A percentile compares a stretch with the other conserved stretches of the same genome.
phyloP scores from a whole-genome alignment of 1,140 invertebrate species.

The Lepidotrigona ventralis region DNA sequence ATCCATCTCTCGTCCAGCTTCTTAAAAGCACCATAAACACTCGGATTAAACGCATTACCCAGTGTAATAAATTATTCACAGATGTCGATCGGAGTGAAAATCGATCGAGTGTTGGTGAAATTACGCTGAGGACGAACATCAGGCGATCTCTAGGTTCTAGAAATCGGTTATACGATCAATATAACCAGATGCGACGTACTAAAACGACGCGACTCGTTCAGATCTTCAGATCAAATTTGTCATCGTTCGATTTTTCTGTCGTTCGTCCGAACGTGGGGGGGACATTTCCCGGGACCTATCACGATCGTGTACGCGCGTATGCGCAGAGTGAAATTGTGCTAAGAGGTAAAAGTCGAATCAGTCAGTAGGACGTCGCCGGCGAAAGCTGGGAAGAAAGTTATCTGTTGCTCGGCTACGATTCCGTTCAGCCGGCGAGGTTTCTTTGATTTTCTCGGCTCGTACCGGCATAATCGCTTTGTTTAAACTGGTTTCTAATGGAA shows the following conservation, averaged over 20 bases:
- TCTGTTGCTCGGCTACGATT: conserved; percentile 50
- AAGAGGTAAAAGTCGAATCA: conserved; percentile 68
- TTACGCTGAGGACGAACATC: not conserved
- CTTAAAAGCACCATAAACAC: too few species aligned
- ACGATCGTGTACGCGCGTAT: not conserved
- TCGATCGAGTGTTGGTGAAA: not conserved
- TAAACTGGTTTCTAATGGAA: not conserved
- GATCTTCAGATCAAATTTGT: not conserved
- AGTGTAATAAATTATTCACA: too few species aligned
- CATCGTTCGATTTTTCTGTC: conserved; percentile 15
- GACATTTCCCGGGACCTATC: not conserved
- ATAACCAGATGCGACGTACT: not conserved
- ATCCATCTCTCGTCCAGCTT: too few species aligned
- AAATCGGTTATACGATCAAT: not conserved
- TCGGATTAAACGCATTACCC: too few species aligned
- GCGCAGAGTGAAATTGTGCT: conserved; percentile 65
- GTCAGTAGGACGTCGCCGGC: conserved; percentile 65
- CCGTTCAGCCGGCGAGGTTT: conserved; percentile 14
- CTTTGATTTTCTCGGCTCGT: conserved; percentile 18
- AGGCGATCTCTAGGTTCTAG: not conserved
- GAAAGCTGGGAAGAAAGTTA: conserved; percentile 67
- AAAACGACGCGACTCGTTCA: not conserved
- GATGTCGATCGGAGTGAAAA: too few species aligned
- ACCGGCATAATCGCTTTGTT: not conserved
- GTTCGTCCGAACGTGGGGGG: not conserved